A percentile compares a stretch with the other conserved stretches of the same genome.
phyloP scores from a whole-genome alignment of 1,140 invertebrate genomes.

The Myzus persicae region DNA sequence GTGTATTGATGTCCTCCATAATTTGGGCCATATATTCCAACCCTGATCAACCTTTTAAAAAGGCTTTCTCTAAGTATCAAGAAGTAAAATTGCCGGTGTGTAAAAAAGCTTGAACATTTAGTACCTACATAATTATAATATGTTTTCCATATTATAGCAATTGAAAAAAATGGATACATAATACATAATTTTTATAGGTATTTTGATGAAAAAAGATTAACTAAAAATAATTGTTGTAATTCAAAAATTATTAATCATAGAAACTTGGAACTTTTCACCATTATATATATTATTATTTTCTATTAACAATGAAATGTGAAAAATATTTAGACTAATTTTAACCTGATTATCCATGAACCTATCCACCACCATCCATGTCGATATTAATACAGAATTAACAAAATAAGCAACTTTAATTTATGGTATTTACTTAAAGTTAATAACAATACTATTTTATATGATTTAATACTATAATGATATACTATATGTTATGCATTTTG shows the following conservation, averaged over 20 bases:
- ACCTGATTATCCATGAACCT: neutral
- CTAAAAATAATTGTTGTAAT: neutral
- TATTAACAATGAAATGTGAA: neutral
- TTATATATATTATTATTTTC: neutral
- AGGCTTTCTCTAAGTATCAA: neutral
- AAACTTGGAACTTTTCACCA: neutral
- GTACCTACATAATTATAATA: neutral
- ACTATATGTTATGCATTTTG: too few relatives aligned
- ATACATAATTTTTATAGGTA: neutral
- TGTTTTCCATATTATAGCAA: neutral
- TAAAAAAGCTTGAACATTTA: neutral
- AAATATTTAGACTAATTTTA: neutral
- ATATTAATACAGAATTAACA: neutral
- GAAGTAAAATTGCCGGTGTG: neutral
- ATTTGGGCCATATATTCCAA: neutral
- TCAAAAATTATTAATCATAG: neutral
- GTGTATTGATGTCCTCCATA: neutral
- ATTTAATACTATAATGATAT: too few relatives aligned
- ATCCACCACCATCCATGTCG: neutral
- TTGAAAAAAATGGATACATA: neutral
- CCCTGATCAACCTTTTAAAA: neutral
- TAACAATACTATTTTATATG: too few relatives aligned
- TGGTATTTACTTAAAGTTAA: too few relatives aligned
- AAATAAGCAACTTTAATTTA: neutral
- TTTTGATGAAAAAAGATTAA: neutral